phyloP scores from a whole-genome alignment of 1,140 invertebrate genomes.

The Drosophila ercepeae region DNA sequence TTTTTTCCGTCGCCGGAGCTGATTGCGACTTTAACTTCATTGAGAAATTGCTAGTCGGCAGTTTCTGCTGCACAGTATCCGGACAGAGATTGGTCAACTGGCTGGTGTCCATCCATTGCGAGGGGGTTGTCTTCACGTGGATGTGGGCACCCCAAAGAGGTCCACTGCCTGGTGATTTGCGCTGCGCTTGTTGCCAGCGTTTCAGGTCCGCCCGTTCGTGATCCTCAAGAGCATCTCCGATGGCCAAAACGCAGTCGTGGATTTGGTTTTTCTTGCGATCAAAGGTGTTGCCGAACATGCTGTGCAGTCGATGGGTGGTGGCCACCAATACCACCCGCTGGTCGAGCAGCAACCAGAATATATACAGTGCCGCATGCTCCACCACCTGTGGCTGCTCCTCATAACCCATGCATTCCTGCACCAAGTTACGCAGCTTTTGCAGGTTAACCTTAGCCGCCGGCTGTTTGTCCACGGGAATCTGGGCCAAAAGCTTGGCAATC shows the following conservation, averaged over 20 bases:
- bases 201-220: constrained; percentile 57
- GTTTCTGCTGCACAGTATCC: constrained; percentile 56
- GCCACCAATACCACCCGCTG: constrained; percentile 68
- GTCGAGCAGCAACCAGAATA: constrained; percentile 76
- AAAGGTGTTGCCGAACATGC: constrained; percentile 72
- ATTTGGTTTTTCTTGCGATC: constrained; percentile 66
- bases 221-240: constrained; percentile 61
- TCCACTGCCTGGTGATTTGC: constrained; percentile 8
- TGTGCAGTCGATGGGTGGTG: constrained; percentile 61
- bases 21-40: constrained; percentile 82
- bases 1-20: constrained; percentile 66
- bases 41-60: constrained; percentile 56
- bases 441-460: constrained; percentile 65
- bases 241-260: constrained; percentile 53
- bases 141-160: constrained; percentile 69
- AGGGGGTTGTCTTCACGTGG: constrained; percentile 29
- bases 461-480: constrained; percentile 59
- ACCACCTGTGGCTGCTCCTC: constrained; percentile 79
- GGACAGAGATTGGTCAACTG: constrained; percentile 62
- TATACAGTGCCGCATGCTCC: constrained; percentile 70
- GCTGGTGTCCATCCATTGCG: constrained; percentile 41
- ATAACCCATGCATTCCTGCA: constrained; percentile 79
- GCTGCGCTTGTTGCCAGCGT: constrained; percentile 52
- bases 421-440: constrained; percentile 72
- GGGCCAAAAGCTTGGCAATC: constrained; percentile 56